phyloP scores from a whole-genome alignment of 2,113 vertebrate species.

The Rhea americana region DNA sequence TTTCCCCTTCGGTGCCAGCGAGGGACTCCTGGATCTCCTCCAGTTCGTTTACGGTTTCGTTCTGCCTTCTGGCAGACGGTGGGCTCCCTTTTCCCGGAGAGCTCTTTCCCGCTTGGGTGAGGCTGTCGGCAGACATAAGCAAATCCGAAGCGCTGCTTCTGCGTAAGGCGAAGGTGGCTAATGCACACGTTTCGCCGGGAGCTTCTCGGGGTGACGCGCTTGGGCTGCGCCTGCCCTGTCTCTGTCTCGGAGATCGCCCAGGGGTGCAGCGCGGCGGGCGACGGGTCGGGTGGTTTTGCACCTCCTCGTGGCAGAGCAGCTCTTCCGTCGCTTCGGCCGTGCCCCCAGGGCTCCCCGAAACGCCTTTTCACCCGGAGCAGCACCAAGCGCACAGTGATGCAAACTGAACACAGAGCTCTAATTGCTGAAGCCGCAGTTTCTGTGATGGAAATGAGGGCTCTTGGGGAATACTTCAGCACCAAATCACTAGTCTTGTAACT shows the following conservation, averaged over 20 bases:
- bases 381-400: neutral
- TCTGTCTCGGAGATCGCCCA: no score
- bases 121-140: neutral
- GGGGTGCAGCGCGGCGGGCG: no score
- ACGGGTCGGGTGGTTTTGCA: no score
- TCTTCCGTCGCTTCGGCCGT: no score
- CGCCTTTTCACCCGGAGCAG: neutral
- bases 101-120: neutral
- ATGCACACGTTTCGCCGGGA: neutral
- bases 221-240: no score
- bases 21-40: neutral
- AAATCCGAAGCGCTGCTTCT: neutral
- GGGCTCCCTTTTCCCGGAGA: neutral
- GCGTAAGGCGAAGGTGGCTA: neutral
- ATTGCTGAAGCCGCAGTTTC: neutral
- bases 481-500: neutral
- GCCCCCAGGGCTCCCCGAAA: neutral
- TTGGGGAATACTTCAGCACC: neutral
- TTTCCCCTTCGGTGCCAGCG: rapidly evolving
- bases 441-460: no score
- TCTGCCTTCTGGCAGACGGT: rapidly evolving
- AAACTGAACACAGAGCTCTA: neutral
- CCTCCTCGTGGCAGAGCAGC: no score
- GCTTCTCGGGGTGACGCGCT: no score
- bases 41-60: neutral